Conservation (phyloP, 2,888 invertebrate genomes). For the Shargacucullia verbasci region DNA sequence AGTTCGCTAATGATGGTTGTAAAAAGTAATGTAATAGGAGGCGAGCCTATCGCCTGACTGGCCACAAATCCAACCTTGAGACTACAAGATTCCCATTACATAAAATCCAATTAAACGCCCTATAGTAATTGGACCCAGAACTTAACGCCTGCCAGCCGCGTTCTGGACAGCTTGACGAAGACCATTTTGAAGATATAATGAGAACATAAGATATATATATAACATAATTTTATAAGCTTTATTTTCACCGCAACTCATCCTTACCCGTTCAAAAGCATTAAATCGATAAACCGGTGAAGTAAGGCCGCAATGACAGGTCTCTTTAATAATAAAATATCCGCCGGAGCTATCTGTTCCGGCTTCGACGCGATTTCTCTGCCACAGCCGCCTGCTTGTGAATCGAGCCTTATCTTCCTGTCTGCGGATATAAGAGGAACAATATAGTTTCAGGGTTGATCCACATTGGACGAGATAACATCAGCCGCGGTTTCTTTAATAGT, state of each 20-base stretch:
- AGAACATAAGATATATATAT: constrained; percentile 8
- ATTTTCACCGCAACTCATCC: constrained; percentile 12
- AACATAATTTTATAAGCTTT: constrained; percentile 4
- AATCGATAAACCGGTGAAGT: constrained; percentile 28
- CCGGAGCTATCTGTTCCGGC: constrained; percentile 49
- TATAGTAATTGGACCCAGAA: too few species aligned
- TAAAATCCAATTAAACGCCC: too few species aligned
- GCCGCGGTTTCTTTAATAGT: neutral
- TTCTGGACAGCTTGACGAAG: too few species aligned
- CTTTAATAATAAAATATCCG: constrained; percentile 51
- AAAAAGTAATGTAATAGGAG: too few species aligned
- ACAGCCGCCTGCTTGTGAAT: constrained; percentile 22
- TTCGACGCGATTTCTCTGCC: constrained; percentile 45
- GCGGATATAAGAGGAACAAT: constrained; percentile 37
- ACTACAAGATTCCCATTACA: too few species aligned
- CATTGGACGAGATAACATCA: constrained; percentile 33
- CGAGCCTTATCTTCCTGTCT: constrained; percentile 43
- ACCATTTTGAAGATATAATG: too few species aligned
- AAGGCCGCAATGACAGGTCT: constrained; percentile 19
- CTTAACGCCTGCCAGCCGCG: too few species aligned
- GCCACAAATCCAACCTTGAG: too few species aligned
- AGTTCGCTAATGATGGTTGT: too few species aligned
- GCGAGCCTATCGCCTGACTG: too few species aligned
- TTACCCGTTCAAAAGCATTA: constrained; percentile 16
- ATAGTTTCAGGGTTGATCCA: constrained; percentile 47